phyloP scores from a whole-genome alignment of 2,797 vertebrate species.

The Cheirogaleus major region DNA sequence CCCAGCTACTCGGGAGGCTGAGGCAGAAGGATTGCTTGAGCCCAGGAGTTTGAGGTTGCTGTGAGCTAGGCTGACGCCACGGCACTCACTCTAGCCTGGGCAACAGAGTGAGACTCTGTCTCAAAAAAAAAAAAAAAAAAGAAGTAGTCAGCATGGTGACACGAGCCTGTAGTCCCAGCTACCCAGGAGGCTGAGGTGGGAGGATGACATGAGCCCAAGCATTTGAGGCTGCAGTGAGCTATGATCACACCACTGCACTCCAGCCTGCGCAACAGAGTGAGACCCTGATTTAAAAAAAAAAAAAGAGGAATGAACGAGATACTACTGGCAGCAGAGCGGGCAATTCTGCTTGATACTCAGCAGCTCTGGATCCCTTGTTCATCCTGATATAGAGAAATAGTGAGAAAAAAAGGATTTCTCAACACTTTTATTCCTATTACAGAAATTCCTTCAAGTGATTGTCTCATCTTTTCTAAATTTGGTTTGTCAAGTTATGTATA shows the following conservation, averaged over 20 bases:
- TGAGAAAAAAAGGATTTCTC: neutral
- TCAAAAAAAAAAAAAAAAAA: no score
- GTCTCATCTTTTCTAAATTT: neutral
- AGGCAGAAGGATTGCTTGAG: no score
- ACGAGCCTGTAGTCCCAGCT: neutral
- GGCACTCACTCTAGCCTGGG: no score
- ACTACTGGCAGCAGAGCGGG: no score
- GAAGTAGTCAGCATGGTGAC: no score
- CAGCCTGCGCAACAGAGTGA: neutral
- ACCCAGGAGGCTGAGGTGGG: neutral
- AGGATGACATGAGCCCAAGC: neutral
- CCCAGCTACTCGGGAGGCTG: no score
- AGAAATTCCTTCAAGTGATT: slow-evolving; percentile 9
- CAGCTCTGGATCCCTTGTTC: neutral
- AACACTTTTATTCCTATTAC: neutral
- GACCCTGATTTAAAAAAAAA: neutral
- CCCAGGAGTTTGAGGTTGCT: no score
- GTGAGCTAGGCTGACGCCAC: no score
- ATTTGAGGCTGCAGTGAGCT: neutral
- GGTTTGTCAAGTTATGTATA: slow-evolving; percentile 54
- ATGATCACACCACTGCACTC: neutral
- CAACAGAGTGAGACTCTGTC: no score
- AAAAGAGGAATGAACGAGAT: neutral
- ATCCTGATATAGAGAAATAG: neutral
- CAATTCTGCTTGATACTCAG: neutral